These are phyloP conservation scores for Octomys mimax DNA, from an alignment of 2,797 vertebrate genomes.

Conservation along the genomic window DNA sequence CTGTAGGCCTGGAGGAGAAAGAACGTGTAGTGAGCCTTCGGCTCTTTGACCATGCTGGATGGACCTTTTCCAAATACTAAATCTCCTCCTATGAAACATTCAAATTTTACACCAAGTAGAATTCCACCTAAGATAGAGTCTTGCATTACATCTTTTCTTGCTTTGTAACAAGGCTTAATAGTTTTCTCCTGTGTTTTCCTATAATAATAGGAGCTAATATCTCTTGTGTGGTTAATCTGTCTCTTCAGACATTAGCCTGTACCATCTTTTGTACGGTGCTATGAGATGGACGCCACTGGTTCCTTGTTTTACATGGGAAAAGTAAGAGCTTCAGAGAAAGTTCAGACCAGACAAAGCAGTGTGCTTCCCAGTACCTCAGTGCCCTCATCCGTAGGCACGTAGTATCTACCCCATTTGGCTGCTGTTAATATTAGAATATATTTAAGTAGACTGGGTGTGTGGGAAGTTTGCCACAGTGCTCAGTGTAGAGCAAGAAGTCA, in stretches of 20 bases:
- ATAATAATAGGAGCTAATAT: background rate
- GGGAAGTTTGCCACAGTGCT: too few species aligned
- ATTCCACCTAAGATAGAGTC: background rate
- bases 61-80: background rate
- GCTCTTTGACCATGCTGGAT: background rate
- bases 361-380: background rate
- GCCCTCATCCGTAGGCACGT: background rate
- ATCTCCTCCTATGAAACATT: background rate
- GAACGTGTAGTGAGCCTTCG: background rate
- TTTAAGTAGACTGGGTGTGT: background rate
- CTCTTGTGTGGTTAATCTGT: background rate
- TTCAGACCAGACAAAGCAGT: background rate
- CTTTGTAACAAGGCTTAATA: background rate
- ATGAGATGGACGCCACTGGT: background rate
- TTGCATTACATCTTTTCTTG: background rate
- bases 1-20: conserved; percentile 91
- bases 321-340: background rate
- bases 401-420: background rate
- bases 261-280: background rate
- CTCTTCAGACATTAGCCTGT: background rate
- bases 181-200: background rate
- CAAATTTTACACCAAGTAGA: background rate
- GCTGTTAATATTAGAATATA: background rate
- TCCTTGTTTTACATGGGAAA: background rate
- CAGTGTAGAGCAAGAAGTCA: background rate